These are phyloP conservation scores for Erinaceus europaeus DNA, from an alignment of 2,113 vertebrate genomes.

Conservation along the genomic window DNA sequence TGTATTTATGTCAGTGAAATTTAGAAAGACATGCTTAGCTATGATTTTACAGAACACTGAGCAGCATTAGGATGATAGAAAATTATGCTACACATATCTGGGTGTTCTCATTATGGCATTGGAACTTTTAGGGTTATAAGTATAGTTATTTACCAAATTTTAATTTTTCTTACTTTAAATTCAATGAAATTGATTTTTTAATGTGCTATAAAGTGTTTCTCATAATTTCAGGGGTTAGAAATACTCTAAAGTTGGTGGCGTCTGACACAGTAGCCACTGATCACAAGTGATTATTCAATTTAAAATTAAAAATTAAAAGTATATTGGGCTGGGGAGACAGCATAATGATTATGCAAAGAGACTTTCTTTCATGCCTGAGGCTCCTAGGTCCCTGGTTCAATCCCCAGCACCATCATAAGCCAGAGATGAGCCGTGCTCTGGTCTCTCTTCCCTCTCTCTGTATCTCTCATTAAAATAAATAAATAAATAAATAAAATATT, in stretches of 20 bases:
- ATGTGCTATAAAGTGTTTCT: neutral
- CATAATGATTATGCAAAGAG: no score
- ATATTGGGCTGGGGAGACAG: no score
- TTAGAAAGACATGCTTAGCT: neutral
- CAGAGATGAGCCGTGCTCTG: no score
- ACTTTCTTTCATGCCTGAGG: no score
- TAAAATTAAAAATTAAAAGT: conserved; percentile 20
- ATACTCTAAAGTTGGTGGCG: neutral
- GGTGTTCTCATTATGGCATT: neutral
- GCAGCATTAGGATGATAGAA: neutral
- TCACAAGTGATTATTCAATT: neutral
- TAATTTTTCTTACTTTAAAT: conserved; percentile 14
- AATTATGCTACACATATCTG: neutral
- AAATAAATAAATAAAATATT: no score
- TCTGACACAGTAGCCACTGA: neutral
- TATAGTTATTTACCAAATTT: neutral
- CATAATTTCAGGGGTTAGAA: neutral
- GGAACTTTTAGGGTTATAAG: neutral
- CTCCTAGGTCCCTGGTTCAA: no score
- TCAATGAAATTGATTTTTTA: conserved; percentile 9
- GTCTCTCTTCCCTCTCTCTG: no score
- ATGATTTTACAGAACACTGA: neutral
- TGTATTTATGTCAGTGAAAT: neutral
- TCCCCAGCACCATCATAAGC: no score
- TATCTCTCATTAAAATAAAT: no score